Base-by-base conservation (phyloP, 2,113 vertebrate species). In the Rhagologus leucostigma region DNA sequence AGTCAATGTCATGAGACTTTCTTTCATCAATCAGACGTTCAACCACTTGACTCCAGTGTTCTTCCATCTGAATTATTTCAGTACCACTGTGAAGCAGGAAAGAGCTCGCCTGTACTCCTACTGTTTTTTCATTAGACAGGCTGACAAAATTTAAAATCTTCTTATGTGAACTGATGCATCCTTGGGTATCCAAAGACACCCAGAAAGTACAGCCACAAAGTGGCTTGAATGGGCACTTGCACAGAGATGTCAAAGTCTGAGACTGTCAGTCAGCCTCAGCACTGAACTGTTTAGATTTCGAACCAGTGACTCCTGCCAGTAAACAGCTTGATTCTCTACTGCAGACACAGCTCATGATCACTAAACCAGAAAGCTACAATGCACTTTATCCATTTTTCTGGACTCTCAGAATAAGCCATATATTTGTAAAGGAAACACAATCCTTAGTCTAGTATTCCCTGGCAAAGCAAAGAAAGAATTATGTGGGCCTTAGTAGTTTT, bases 161-260 rank as follows among this genome's bases (percentile, higher is more conserved):
- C 11, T 68, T 76, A 83, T 75, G 49, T 32, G 67, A 90, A 68
- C n/a, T 21, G 47, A 44, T n/a, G 50, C 19, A 60, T 24, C 53
- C 67, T 71, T 41, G 63, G 19, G 32, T 60, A 71, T 65, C 82
- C 44, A 63, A 71, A 69, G 33, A 37, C 39, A 85, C 49, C 22
- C 70, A 75, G 50, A 75, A 81, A 70, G 4, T 3, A 82, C 1
- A 82, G 44, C 10, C 41, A 57, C 33, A 64, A 79, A 83, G 68
- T 1, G 2, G 32, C 49, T 8, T 17, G 16, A 86, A 44, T 0
- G 0, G 18, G 63, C 46, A 52, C 22, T 71, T 41, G 68, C 41
- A 82, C 8, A 65, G 68, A 62, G 47, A 30, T 32, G 23, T 63
- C 69, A 8, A 69, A 81, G 49, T 14, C 63, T 37, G 35, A 53